Conservation (phyloP, 2,888 invertebrate genomes). For the Gryllus longicercus region DNA sequence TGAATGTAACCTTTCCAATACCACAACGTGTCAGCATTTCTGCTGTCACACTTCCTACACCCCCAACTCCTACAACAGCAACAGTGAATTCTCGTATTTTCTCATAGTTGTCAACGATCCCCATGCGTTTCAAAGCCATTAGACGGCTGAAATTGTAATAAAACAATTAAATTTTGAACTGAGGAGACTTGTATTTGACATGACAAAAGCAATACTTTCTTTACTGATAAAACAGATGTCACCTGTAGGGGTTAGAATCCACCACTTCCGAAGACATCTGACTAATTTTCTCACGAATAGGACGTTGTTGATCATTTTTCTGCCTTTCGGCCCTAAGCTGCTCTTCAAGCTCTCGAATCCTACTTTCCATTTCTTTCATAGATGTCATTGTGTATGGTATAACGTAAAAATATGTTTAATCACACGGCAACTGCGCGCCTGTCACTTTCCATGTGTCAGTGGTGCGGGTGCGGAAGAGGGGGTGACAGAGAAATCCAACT, state of each 20-base stretch:
- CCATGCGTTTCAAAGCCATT: slow-evolving; percentile 98
- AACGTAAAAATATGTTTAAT: too few species aligned
- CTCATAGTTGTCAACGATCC: slow-evolving; percentile 97
- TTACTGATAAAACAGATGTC: not conserved
- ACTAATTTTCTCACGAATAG: slow-evolving; percentile 66
- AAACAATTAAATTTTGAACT: not conserved
- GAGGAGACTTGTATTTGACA: not conserved
- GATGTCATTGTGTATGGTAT: too few species aligned
- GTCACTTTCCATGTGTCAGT: too few species aligned
- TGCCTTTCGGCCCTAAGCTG: slow-evolving; percentile 23
- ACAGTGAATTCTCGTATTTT: slow-evolving; percentile 83
- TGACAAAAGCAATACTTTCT: not conserved
- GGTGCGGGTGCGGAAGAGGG: too few species aligned
- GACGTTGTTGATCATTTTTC: slow-evolving; percentile 46
- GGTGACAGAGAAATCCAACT: too few species aligned
- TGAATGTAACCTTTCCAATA: slow-evolving; percentile 75
- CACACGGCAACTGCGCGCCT: too few species aligned
- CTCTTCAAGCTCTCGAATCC: slow-evolving; percentile 25
- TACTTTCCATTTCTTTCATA: not conserved
- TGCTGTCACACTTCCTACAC: slow-evolving; percentile 99
- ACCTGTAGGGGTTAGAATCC: slow-evolving; percentile 98
- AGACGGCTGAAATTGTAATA: slow-evolving; percentile 67
- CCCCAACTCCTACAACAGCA: slow-evolving; percentile 95
- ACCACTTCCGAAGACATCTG: slow-evolving; percentile 95
- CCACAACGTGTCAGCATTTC: slow-evolving; percentile 99